phyloP scores from a whole-genome alignment of 2,888 invertebrate species.

The Margaritifera margaritifera region DNA sequence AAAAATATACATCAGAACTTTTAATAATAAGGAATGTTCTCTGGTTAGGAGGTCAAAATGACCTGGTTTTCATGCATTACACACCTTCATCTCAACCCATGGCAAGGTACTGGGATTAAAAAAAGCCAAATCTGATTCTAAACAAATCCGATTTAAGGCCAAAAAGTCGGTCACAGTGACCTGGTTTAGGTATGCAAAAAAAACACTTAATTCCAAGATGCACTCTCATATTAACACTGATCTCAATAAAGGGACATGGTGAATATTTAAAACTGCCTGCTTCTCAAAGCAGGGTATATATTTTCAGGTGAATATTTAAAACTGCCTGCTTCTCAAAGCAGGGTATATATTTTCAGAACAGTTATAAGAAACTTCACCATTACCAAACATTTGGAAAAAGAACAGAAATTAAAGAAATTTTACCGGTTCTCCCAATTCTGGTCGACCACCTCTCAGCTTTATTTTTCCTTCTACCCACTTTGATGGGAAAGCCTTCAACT shows the following conservation, averaged over 20 bases:
- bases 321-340: background rate
- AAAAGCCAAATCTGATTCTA: no score
- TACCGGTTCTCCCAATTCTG: constrained; percentile 61
- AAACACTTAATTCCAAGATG: background rate
- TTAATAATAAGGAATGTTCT: no score
- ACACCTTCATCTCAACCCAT: no score
- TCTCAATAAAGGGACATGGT: no score
- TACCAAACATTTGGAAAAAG: background rate
- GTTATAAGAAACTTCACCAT: background rate
- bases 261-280: no score
- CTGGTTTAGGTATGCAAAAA: no score
- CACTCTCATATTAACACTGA: background rate
- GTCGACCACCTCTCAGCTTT: constrained; percentile 52
- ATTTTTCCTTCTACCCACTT: constrained; percentile 60
- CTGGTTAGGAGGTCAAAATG: no score
- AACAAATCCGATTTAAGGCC: no score
- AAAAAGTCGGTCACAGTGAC: no score
- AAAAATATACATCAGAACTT: no score
- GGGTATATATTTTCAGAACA: background rate
- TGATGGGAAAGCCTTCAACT: constrained; percentile 57
- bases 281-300: background rate
- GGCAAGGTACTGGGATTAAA: no score
- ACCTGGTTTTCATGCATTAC: no score
- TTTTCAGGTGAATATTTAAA: background rate
- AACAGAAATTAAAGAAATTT: constrained; percentile 11